phyloP scores from a whole-genome alignment of 2,113 vertebrate genomes.

The Coryphaenoides rupestris region DNA sequence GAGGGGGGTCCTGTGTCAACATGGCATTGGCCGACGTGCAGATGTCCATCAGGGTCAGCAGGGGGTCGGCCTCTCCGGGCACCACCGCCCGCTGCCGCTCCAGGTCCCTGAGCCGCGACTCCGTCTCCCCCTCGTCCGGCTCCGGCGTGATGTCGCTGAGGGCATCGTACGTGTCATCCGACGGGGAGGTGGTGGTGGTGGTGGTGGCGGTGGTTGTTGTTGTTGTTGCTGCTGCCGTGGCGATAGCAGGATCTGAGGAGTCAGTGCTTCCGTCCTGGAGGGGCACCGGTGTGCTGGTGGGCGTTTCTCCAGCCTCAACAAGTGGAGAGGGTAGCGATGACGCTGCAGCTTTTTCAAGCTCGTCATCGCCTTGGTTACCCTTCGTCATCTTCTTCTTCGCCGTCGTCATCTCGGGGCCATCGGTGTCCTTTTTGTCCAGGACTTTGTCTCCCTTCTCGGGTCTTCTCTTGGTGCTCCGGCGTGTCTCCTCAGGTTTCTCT shows the following conservation, averaged over 20 bases:
- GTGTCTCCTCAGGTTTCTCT: constrained; percentile 44
- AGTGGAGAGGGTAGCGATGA: constrained; percentile 19
- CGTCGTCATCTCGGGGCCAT: constrained; percentile 35
- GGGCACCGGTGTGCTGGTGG: constrained; percentile 13
- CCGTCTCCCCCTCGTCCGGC: constrained; percentile 48
- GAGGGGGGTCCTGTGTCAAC: constrained; percentile 12
- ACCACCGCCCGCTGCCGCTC: constrained; percentile 55
- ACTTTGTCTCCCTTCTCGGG: constrained; percentile 58
- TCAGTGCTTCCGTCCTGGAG: constrained; percentile 53
- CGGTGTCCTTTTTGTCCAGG: constrained; percentile 52
- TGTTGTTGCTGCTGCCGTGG: constrained; percentile 32
- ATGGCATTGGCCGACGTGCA: constrained; percentile 58
- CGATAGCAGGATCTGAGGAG: constrained; percentile 63
- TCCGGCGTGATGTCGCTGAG: constrained; percentile 70
- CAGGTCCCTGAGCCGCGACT: constrained; percentile 20
- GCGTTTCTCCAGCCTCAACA: constrained; percentile 37
- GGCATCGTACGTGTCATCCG: constrained; percentile 68
- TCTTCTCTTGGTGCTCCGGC: constrained; percentile 55
- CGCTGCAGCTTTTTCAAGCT: constrained; percentile 35
- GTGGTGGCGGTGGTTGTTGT: constrained; percentile 54
- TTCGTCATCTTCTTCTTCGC: constrained; percentile 35
- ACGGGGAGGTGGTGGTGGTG: constrained; percentile 57
- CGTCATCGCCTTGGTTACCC: no score
- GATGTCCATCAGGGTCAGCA: constrained; percentile 69
- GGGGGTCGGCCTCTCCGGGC: constrained; percentile 65